Conservation (phyloP, 2,797 vertebrate genomes). For the Prionace glauca region DNA sequence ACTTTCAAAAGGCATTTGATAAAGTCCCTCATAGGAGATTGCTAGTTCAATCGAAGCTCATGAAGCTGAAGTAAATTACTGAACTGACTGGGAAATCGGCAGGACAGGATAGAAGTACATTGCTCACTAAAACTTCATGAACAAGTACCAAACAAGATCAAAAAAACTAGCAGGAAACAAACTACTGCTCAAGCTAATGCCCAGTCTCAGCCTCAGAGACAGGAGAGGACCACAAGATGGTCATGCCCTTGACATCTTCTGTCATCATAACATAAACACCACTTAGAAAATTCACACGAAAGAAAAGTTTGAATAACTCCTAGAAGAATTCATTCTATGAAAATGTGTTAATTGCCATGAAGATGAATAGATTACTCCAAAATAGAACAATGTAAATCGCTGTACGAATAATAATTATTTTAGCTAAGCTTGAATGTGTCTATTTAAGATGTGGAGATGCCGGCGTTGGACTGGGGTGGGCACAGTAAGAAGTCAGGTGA, state of each 20-base stretch:
- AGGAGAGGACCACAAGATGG: neutral
- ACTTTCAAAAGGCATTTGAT: no score
- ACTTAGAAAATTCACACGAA: neutral
- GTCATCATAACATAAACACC: neutral
- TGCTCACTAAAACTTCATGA: no score
- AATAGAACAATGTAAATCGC: neutral
- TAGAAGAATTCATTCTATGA: neutral
- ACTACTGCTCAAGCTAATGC: neutral
- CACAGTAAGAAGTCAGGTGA: no score
- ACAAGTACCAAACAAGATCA: no score
- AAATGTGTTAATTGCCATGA: neutral
- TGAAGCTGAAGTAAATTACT: no score
- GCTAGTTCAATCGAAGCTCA: no score
- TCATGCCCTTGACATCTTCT: neutral
- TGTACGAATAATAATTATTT: neutral
- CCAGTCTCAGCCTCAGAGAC: neutral
- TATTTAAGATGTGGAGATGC: neutral
- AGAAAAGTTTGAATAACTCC: neutral
- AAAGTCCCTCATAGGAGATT: no score
- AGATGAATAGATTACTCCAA: neutral
- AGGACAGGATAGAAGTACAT: no score
- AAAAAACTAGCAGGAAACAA: neutral
- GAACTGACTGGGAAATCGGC: no score
- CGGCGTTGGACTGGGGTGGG: no score
- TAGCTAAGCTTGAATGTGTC: neutral